phyloP scores from a whole-genome alignment of 2,888 invertebrate species.

The Globia sparganii region DNA sequence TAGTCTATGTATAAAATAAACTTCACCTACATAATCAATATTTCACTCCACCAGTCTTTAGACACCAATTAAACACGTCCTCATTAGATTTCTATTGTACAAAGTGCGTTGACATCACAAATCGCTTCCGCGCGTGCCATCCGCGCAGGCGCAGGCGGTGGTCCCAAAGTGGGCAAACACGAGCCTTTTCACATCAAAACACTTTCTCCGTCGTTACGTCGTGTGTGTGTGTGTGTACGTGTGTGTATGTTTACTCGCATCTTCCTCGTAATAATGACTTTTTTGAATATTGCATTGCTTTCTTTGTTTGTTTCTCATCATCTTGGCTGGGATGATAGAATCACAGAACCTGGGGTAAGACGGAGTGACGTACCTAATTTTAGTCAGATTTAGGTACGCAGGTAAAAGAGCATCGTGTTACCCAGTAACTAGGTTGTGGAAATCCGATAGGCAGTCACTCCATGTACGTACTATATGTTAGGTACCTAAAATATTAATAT shows the following conservation, averaged over 20 bases:
- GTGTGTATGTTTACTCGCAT: slow-evolving; percentile 44
- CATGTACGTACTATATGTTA: too few relatives aligned
- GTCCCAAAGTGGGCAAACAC: slow-evolving; percentile 70
- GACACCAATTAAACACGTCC: slow-evolving; percentile 1
- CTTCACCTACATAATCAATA: too few relatives aligned
- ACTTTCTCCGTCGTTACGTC: slow-evolving; percentile 73
- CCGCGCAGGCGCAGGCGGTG: slow-evolving; percentile 26
- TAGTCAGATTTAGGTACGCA: neutral
- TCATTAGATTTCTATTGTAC: slow-evolving; percentile 25
- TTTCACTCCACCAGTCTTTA: neutral
- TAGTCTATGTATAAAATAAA: neutral
- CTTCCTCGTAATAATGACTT: slow-evolving; percentile 54
- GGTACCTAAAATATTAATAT: neutral
- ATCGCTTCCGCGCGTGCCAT: slow-evolving; percentile 53
- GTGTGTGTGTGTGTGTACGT: slow-evolving; percentile 8
- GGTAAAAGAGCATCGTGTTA: neutral
- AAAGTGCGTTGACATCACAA: slow-evolving; percentile 37
- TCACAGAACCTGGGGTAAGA: neutral
- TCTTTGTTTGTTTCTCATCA: slow-evolving; percentile 12
- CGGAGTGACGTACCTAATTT: neutral
- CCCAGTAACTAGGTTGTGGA: neutral
- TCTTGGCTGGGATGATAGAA: neutral
- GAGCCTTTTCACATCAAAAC: slow-evolving; percentile 72
- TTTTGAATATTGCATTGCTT: slow-evolving; percentile 47
- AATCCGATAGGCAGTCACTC: neutral